Base-by-base conservation (phyloP, 2,797 vertebrate species). In the Brachymystax lenok region DNA sequence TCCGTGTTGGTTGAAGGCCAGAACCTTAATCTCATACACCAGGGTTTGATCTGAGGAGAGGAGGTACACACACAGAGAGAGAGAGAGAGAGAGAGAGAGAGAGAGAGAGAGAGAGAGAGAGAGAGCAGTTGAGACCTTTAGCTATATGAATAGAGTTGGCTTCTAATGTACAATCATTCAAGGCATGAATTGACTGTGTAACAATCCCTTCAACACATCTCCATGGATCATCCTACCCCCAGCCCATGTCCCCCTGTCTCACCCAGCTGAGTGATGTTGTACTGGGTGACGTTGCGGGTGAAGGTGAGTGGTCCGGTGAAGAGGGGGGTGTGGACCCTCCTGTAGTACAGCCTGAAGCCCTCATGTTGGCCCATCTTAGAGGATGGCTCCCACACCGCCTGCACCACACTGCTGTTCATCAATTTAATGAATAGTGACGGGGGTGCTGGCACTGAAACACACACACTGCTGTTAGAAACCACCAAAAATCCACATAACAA, bases 1-100 rank as follows among this genome's bases (percentile, higher is more conserved):
- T 28, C 98, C 98, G 0, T 99, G 96, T 83, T 97, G 95, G 91
- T 98, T 99, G 86, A 95, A 98, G 4, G 97, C 97, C 0, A 99
- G 93, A 71, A 99, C 92, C 88, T 98, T 99, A 73, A 99, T 96
- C 87, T 99, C 98, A 0, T 99, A 99, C 71, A 97, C 96, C 30
- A 95, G 86, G 0, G 94, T 86, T 0, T 96, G 93, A n/a, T 99
- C 98, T 99, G 84, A 63, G 13, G 24, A 64, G 63, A 76, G 8
- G 16, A 21, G 30, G 61, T 17, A 6, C 30, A 24, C 24, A 24
- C 24, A 24, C 24, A 24, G 70, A 8, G 73, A 54, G 74, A 24
- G 64, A 30, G 28, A 30, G 28, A 30, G 28, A 30, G 28, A 33
- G 4, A 28, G 30, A 33, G 30, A 33, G 30, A 33, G 30, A 33